These are phyloP conservation scores for Lamproptera curius DNA, from an alignment of 2,888 invertebrate species.

Conservation along the genomic window DNA sequence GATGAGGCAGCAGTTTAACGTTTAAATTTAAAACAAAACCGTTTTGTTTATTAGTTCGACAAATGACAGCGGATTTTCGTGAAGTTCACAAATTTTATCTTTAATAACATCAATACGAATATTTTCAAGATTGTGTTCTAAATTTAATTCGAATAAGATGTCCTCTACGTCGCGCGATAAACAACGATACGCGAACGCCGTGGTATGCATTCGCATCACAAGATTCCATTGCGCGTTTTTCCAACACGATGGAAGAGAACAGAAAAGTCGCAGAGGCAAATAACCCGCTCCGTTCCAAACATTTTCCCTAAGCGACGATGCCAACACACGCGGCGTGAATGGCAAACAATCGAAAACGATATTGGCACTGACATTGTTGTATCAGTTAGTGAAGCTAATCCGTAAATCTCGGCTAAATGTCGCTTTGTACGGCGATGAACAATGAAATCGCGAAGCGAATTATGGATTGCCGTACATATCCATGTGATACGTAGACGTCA, in stretches of 20 bases:
- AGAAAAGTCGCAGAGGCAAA: slow-evolving; percentile 5
- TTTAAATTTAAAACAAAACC: too few relatives aligned
- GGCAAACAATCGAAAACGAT: slow-evolving; percentile 9
- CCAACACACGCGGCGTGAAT: slow-evolving; percentile 4
- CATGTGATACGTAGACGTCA: too few relatives aligned
- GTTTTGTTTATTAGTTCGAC: too few relatives aligned
- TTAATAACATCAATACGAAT: too few relatives aligned
- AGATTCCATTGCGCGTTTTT: slow-evolving; percentile 2
- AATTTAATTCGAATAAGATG: not conserved
- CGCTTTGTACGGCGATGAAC: slow-evolving; percentile 1
- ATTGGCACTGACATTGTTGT: slow-evolving; percentile 11
- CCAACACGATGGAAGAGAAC: slow-evolving; percentile 7
- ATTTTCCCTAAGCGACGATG: slow-evolving; percentile 7
- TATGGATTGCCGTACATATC: not conserved
- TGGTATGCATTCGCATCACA: too few relatives aligned
- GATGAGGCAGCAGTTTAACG: not conserved
- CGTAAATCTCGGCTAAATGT: slow-evolving; percentile 1
- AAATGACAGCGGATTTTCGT: too few relatives aligned
- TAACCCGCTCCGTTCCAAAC: slow-evolving; percentile 7
- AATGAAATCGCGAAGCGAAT: too few relatives aligned
- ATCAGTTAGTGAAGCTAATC: not conserved
- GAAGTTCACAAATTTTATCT: too few relatives aligned
- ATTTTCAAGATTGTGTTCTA: slow-evolving; percentile 1
- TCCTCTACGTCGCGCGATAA: not conserved
- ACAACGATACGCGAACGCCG: too few relatives aligned